phyloP scores from a whole-genome alignment of 2,888 invertebrate species.

The Drosophila suboccidentalis region DNA sequence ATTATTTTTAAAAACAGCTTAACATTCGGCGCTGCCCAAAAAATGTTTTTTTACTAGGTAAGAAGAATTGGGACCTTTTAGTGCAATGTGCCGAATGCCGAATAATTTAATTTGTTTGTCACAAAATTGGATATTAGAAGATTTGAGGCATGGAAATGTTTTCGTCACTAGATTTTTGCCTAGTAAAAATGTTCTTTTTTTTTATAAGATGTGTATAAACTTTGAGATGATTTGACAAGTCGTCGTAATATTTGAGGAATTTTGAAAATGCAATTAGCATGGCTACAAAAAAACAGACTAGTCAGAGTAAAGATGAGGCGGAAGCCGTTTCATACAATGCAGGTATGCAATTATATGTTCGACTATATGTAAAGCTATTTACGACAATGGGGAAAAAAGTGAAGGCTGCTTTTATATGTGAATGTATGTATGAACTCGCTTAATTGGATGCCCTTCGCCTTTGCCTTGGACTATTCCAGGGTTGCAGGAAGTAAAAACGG shows the following conservation, averaged over 20 bases:
- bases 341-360: constrained; percentile 8
- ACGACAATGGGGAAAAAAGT: constrained; percentile 41
- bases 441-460: constrained; percentile 64
- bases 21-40: too few relatives aligned
- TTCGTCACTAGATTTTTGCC: too few relatives aligned
- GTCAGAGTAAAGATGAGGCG: constrained; percentile 1
- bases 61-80: too few relatives aligned
- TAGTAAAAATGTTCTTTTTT: too few relatives aligned
- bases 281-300: constrained; percentile 10
- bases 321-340: constrained; percentile 26
- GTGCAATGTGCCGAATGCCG: too few relatives aligned
- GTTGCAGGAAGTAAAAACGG: constrained; percentile 62
- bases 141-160: too few relatives aligned
- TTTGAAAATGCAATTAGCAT: constrained; percentile 26
- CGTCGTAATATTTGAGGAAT: constrained; percentile 14
- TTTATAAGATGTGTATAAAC: neutral
- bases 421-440: constrained; percentile 20
- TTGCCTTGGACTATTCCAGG: constrained; percentile 61
- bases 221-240: constrained; percentile 1
- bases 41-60: too few relatives aligned
- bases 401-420: constrained; percentile 30
- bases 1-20: too few relatives aligned
- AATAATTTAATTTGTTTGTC: too few relatives aligned
- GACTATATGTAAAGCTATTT: neutral
- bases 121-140: too few relatives aligned